These are phyloP conservation scores for Pelodytes ibericus DNA, from an alignment of 2,797 vertebrate genomes.

Conservation along the genomic window DNA sequence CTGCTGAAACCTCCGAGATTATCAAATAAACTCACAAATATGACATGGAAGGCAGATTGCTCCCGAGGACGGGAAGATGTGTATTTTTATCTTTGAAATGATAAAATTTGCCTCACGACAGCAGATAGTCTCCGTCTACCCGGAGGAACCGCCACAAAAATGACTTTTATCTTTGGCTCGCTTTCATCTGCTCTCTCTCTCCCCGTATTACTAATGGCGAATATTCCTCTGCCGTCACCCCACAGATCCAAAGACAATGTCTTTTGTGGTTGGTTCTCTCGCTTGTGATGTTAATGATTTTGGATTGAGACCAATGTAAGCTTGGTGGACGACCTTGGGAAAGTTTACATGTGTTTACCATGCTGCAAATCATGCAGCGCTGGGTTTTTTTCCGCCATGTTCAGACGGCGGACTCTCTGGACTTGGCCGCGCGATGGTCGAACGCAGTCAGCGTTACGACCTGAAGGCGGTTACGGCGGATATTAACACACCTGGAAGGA, in stretches of 20 bases:
- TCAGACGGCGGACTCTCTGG: no score
- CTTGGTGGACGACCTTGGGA: constrained; percentile 32
- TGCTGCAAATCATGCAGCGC: no score
- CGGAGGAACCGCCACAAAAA: constrained; percentile 50
- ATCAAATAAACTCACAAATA: constrained; percentile 39
- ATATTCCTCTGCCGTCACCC: background rate
- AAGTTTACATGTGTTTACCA: constrained; percentile 11
- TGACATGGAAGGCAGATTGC: constrained; percentile 28
- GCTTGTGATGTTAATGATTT: constrained; percentile 48
- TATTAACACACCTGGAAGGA: no score
- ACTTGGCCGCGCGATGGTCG: no score
- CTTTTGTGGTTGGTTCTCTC: constrained; percentile 16
- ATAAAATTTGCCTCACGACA: constrained; percentile 50
- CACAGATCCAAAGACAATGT: background rate
- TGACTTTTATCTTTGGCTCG: constrained; percentile 41
- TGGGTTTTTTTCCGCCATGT: no score
- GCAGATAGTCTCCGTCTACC: constrained; percentile 36
- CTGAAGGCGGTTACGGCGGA: no score
- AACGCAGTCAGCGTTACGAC: no score
- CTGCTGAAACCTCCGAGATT: constrained; percentile 29
- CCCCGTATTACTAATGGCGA: constrained; percentile 35
- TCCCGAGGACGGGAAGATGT: constrained; percentile 40
- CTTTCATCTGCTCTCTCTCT: constrained; percentile 45
- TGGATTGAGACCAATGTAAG: constrained; percentile 12
- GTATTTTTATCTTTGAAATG: constrained; percentile 56